Evolutionary conservation across 1,140 invertebrate genomes (phyloP).

Genomic region (Amyelois transitella): DNA sequence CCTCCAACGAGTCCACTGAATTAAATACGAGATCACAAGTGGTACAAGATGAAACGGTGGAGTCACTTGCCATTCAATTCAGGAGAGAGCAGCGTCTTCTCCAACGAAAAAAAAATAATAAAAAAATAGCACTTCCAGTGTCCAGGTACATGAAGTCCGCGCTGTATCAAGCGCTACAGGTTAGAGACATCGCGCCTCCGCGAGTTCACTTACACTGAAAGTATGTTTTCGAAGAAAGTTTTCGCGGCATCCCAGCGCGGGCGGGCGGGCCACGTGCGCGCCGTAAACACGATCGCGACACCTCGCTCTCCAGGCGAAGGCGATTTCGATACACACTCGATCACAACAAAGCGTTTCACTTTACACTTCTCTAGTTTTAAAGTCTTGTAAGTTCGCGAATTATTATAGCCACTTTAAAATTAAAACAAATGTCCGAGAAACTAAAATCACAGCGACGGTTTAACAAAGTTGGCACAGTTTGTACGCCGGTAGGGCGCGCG

Average conservation of each 20-base stretch:
- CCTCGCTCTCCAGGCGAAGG: conserved; percentile 17
- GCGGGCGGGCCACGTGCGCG: conserved; percentile 48
- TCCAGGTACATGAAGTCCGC: conserved; percentile 57
- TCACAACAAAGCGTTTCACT: conserved; percentile 7
- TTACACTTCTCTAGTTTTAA: conserved; percentile 15
- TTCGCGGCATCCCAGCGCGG: conserved; percentile 61
- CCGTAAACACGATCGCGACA: conserved; percentile 47
- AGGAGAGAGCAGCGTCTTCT: conserved; percentile 63
- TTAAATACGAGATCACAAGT: conserved; percentile 84
- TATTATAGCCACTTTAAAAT: conserved; percentile 26
- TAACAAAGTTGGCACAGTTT: conserved; percentile 53
- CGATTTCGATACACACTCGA: conserved; percentile 20
- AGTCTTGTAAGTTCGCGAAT: conserved; percentile 16
- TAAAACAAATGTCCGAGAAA: conserved; percentile 27
- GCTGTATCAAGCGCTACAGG: conserved; percentile 52
- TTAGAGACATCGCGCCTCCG: conserved; percentile 48
- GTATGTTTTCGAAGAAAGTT: conserved; percentile 63
- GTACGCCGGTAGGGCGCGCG: conserved; percentile 30
- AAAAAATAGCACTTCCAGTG: conserved; percentile 53
- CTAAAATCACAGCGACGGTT: conserved; percentile 43
- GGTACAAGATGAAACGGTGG: conserved; percentile 77
- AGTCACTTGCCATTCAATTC: conserved; percentile 74
- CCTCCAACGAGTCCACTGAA: conserved; percentile 82
- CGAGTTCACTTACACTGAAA: conserved; percentile 41
- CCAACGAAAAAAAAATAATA: conserved; percentile 70